Evolutionary conservation across 2,888 invertebrate genomes (phyloP).

Genomic region (Eudemis profundana): DNA sequence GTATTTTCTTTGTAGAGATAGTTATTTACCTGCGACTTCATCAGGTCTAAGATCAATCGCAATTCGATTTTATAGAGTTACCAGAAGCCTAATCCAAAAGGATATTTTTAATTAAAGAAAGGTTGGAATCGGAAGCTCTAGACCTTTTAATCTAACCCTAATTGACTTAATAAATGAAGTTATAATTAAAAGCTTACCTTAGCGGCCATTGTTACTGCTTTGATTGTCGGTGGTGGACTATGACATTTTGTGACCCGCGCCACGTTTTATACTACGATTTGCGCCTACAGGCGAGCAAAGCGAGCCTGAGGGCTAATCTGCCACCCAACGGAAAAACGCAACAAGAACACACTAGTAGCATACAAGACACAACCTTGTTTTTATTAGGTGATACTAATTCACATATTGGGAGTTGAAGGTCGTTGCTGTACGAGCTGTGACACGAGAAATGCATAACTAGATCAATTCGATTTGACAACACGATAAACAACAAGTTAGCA

Average conservation of each 20-base stretch:
- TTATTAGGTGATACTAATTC: slow-evolving; percentile 8
- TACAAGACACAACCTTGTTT: background rate
- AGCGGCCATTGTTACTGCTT: slow-evolving; percentile 73
- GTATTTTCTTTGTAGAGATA: too few species aligned
- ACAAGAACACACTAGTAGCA: slow-evolving; percentile 51
- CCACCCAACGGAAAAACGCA: slow-evolving; percentile 46
- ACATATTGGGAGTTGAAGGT: slow-evolving; percentile 64
- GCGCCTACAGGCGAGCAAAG: slow-evolving; percentile 52
- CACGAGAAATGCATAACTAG: slow-evolving; percentile 45
- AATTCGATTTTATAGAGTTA: too few species aligned
- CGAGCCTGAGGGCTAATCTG: slow-evolving; percentile 32
- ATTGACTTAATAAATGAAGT: slow-evolving; percentile 2
- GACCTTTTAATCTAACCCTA: background rate
- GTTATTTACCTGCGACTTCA: too few species aligned
- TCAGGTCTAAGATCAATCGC: too few species aligned
- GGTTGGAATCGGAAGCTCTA: too few species aligned
- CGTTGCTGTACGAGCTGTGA: slow-evolving; percentile 33
- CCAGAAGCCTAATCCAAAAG: too few species aligned
- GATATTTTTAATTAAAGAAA: too few species aligned
- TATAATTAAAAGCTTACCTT: slow-evolving; percentile 57
- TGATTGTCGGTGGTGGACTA: slow-evolving; percentile 64
- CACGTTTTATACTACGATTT: slow-evolving; percentile 69
- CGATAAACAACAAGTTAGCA: slow-evolving; percentile 26
- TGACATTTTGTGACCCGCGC: slow-evolving; percentile 55
- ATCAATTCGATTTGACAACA: slow-evolving; percentile 41